Base-by-base conservation (phyloP, 2,797 vertebrate genomes). In the Brachyalestes nurse region DNA sequence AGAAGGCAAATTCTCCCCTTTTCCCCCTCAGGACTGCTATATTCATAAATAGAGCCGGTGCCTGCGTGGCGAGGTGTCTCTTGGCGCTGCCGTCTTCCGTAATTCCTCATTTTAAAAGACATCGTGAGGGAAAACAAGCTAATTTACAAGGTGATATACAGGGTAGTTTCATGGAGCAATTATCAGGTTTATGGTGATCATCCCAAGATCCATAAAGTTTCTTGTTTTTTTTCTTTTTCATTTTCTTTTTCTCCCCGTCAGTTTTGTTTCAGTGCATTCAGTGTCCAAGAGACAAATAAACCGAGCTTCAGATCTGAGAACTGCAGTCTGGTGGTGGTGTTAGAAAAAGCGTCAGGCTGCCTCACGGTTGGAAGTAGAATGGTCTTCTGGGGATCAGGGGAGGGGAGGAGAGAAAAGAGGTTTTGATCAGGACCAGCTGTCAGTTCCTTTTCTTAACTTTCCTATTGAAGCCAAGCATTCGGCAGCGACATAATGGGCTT, bases 361-460 rank as follows among this genome's bases (percentile, higher is more conserved):
- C 77, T 85, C 85, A 84, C 86, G 82, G 86, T 89, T 91, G 89
- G 90, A 91, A 88, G 83, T 82, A 77, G 80, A 86, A 83, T 19
- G 66, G 90, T 90, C 91, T 93, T 90, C 79, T 61, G 93, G 91
- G 91, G 81, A 90, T 91, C 71, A 84, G 82, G 2, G 85, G 87
- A 87, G 87, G 86, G 78, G 87, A 85, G 86, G 61, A 34, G 90
- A 89, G 90, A 92, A 90, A 90, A 85, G 79, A 85, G 79, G 88
- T 89, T 94, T 93, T 93, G 91, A 94, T 93, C 92, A 92, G 89
- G 88, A 91, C 90, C 91, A 92, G 93, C 92, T 94, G 93, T 93
- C 93, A 89, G 86, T 88, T 88, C 87, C 88, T 84, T 91, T 77
- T 87, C 87, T 90, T 88, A 86, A 85, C 82, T 83, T 62, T 89